Evolutionary conservation across 1,140 invertebrate species (phyloP), one percentile per base, ranked within the genome.

Genomic region (Paraescarpia echinospica): DNA sequence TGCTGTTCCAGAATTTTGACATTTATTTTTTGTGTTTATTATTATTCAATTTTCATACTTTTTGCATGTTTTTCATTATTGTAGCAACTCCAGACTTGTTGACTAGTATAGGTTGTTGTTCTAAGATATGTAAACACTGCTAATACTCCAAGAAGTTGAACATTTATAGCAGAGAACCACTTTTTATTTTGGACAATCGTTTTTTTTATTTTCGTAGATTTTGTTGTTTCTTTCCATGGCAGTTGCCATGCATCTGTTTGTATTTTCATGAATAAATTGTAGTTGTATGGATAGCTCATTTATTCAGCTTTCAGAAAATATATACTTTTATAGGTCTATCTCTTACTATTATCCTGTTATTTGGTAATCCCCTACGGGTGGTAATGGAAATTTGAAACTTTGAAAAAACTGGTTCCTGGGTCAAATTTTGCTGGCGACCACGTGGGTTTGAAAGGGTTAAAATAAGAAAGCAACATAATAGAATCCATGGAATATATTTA

Each of bases 281-380:
- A 89, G n/a, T 6, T 89, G 89, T 33, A 6, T 89, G 89, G 89
- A 4, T 33, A 89, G 4, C 34, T 89, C 18, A 89, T 89, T 89
- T 89, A 89, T 89, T 34, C 89, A 89, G 89, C 89, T 18, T 89
- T 89, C 89, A 89, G 89, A 89, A 89, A 89, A 89, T 89, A 18
- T 89, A 89, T n/a, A n/a, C n/a, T n/a, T n/a, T n/a, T n/a, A n/a
- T 89, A 89, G 89, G 89, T 89, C 89, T 89, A 34, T 89, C 34
- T 89, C 34, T 34, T 89, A 89, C 89, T 5, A 18, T 89, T 89
- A 89, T 33, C n/a, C 34, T 6, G 89, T 89, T 89, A 89, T 89
- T 89, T 2, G 34, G 89, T 18, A 89, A 89, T 89, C n/a, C 18
- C 2, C n/a, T 89, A 34, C 89, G 4, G 89, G 41, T 41, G 41